Evolutionary conservation across 2,888 invertebrate species (phyloP).

Genomic region (Chrysopilus asiliformis): DNA sequence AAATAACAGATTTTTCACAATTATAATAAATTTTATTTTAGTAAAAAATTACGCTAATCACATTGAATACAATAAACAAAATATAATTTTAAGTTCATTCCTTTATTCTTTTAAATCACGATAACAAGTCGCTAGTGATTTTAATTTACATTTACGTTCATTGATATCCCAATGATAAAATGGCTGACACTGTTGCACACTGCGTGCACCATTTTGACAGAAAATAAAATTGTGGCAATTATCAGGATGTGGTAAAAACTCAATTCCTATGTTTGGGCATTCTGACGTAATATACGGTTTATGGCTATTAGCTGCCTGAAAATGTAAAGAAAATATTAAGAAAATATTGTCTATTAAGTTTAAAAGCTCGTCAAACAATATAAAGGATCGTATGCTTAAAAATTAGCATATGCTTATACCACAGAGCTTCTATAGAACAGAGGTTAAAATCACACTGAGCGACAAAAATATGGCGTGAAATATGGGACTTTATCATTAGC

Average conservation of each 20-base stretch:
- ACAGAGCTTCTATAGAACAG: no score
- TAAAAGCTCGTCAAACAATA: no score
- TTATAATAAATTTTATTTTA: no score
- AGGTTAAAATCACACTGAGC: no score
- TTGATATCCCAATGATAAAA: slow-evolving; percentile 16
- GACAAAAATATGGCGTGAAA: no score
- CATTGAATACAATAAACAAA: no score
- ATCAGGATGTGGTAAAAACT: slow-evolving; percentile 14
- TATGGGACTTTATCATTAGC: no score
- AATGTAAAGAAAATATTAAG: background rate
- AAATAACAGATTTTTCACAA: no score
- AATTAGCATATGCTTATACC: no score
- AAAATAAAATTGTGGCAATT: slow-evolving; percentile 14
- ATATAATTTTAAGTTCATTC: no score
- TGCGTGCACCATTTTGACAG: slow-evolving; percentile 11
- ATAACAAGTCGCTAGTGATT: slow-evolving; percentile 10
- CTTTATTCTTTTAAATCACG: slow-evolving; percentile 4
- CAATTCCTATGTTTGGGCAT: slow-evolving; percentile 11
- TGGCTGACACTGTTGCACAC: slow-evolving; percentile 13
- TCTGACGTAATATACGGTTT: background rate
- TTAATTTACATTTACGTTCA: slow-evolving; percentile 12
- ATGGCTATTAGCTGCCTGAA: background rate
- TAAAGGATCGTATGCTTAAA: no score
- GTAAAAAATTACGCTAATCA: no score
- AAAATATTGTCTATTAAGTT: background rate